phyloP scores from a whole-genome alignment of 2,113 vertebrate genomes.

The Talpa occidentalis region DNA sequence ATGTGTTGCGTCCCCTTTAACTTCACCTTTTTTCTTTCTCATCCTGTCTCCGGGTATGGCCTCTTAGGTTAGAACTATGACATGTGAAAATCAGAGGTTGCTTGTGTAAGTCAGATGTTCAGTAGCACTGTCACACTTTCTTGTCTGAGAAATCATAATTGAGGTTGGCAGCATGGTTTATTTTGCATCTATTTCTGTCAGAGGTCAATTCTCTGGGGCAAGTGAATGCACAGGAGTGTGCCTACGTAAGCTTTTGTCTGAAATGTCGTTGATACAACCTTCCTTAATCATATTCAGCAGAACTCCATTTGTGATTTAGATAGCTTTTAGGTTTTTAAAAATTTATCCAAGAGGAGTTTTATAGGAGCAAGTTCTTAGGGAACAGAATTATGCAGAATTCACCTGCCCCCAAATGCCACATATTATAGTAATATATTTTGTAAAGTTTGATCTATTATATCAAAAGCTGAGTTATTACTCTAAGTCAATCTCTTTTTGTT shows the following conservation, averaged over 20 bases:
- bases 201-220: not conserved
- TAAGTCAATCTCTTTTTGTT: not conserved
- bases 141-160: slow-evolving; percentile 22
- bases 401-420: not conserved
- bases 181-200: slow-evolving; percentile 34
- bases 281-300: slow-evolving; percentile 1
- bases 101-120: too few species aligned
- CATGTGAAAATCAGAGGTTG: not conserved
- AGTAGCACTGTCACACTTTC: not conserved
- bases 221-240: not conserved
- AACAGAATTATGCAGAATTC: not conserved
- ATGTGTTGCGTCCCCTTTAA: not conserved
- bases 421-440: not conserved
- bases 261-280: not conserved
- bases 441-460: slow-evolving; percentile 1
- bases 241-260: not conserved
- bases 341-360: not conserved
- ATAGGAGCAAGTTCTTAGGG: not conserved
- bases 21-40: not conserved
- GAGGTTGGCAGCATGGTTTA: not conserved
- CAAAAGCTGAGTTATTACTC: not conserved
- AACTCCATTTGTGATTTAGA: not conserved
- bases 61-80: not conserved
- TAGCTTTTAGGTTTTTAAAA: not conserved
- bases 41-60: not conserved